Conservation (phyloP, 2,113 vertebrate species). For the Cheilinus undulatus region DNA sequence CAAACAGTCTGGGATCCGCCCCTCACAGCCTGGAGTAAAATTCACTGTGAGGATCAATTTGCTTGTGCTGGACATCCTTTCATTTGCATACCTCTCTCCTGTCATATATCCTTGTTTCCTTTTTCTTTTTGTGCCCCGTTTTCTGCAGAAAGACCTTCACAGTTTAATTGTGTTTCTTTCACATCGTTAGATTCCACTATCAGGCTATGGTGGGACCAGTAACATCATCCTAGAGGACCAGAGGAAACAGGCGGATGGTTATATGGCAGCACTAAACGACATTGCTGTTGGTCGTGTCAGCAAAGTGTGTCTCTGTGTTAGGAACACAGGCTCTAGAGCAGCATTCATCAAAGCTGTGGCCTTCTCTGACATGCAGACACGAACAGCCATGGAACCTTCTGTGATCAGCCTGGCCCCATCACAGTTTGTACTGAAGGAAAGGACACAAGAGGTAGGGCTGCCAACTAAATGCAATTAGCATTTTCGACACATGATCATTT, state of each 20-base stretch:
- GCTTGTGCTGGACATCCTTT: neutral
- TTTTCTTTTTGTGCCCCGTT: neutral
- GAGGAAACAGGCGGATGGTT: slow-evolving; percentile 88
- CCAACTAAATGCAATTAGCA: too few relatives aligned
- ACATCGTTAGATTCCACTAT: slow-evolving; percentile 89
- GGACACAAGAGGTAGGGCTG: slow-evolving; percentile 86
- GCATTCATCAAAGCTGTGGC: slow-evolving; percentile 92
- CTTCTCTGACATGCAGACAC: slow-evolving; percentile 84
- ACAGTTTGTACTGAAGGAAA: slow-evolving; percentile 93
- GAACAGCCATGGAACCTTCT: slow-evolving; percentile 81
- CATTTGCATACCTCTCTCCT: neutral
- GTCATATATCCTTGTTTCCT: neutral
- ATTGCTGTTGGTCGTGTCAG: slow-evolving; percentile 80
- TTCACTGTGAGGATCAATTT: slow-evolving; percentile 88
- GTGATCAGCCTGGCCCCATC: slow-evolving; percentile 89
- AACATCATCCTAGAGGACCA: slow-evolving; percentile 93
- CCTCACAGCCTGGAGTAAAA: slow-evolving; percentile 91
- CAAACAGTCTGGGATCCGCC: slow-evolving; percentile 89
- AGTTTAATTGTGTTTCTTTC: neutral
- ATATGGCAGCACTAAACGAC: slow-evolving; percentile 83
- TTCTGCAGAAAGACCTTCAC: neutral
- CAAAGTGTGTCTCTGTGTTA: slow-evolving; percentile 85
- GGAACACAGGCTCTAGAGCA: slow-evolving; percentile 92
- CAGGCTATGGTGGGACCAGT: slow-evolving; percentile 95
- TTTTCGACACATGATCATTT: too few relatives aligned